Base-by-base conservation (phyloP, 2,113 vertebrate species). In the Rhynchomys soricoides region DNA sequence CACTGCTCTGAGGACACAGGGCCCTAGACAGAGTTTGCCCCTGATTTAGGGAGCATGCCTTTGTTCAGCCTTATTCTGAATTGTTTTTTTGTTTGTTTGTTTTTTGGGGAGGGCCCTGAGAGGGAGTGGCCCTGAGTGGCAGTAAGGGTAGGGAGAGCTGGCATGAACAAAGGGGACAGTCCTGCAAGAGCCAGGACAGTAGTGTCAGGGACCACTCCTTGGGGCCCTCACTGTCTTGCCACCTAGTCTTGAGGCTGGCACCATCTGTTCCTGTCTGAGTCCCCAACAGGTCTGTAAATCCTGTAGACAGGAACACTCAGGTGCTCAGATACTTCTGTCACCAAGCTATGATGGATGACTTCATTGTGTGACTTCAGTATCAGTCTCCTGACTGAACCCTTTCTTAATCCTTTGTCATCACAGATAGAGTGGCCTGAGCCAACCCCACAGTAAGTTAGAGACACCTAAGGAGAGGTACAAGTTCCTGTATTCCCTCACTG, bases 291-390 rank as follows among this genome's bases (percentile, higher is more conserved):
- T 48, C n/a, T 82, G n/a, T 48, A 59, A 37, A 3, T 9, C 40
- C 40, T n/a, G 7, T 68, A 86, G 89, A 79, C 66, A 48, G 19
- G 21, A 45, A 70, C 73, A 12, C 77, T 8, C 12, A 15, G 29
- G 10, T 59, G 11, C 34, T 17, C 7, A 8, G n/a, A 74, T 11
- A 43, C 16, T n/a, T 21, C 45, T 17, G 11, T 0, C 0, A 57
- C 10, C 75, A 64, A 37, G 10, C 64, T 0, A 1, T 29, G 22
- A 1, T 22, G 34, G 17, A 0, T 29, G 26, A 40, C 43, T 52
- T 92, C 68, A 5, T 40, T 50, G 13, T 0, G 8, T 45, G 59
- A 79, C 16, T 78, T 48, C 1, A 52, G 21, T 26, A 1, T 24
- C 1, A 10, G 19, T 15, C 48, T 59, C 7, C 78, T 48, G 7